Percentiles rank a stretch among this genome's conserved stretches.
These are phyloP conservation scores for Pseudococcus longispinus DNA, from an alignment of 2,888 invertebrate species.

Conservation along the genomic window DNA sequence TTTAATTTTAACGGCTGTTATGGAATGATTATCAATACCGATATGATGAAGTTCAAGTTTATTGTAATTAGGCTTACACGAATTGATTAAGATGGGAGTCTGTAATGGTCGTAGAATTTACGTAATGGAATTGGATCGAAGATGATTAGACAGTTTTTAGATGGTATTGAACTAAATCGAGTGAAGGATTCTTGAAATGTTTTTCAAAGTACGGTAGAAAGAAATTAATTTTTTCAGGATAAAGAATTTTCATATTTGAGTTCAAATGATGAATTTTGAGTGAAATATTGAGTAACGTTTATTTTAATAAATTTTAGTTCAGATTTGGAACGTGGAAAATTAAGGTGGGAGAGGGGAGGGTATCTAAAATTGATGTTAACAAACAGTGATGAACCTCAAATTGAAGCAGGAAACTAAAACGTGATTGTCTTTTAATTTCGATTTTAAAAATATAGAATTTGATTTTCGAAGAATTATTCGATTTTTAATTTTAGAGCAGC, in stretches of 20 bases:
- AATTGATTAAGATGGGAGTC: background rate
- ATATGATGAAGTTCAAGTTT: background rate
- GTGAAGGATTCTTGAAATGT: too few species aligned
- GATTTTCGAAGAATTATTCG: too few species aligned
- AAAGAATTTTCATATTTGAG: background rate
- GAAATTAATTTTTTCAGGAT: background rate
- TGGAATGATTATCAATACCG: background rate
- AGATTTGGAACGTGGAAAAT: background rate
- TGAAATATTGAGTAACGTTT: background rate
- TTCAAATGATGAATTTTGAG: background rate
- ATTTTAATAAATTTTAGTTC: background rate
- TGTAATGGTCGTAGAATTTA: background rate
- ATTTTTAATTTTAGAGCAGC: too few species aligned
- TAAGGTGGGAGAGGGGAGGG: background rate
- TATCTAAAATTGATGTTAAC: too few species aligned
- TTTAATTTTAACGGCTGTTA: background rate
- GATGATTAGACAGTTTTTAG: background rate
- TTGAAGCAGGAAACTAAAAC: too few species aligned
- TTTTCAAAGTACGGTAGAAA: background rate
- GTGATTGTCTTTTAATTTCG: too few species aligned
- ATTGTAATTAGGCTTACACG: background rate
- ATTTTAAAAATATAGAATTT: too few species aligned
- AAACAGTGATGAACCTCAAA: too few species aligned
- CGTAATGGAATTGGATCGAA: background rate
- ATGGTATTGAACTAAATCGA: background rate